phyloP scores from a whole-genome alignment of 2,888 invertebrate species.

The Ormyrus rosae region DNA sequence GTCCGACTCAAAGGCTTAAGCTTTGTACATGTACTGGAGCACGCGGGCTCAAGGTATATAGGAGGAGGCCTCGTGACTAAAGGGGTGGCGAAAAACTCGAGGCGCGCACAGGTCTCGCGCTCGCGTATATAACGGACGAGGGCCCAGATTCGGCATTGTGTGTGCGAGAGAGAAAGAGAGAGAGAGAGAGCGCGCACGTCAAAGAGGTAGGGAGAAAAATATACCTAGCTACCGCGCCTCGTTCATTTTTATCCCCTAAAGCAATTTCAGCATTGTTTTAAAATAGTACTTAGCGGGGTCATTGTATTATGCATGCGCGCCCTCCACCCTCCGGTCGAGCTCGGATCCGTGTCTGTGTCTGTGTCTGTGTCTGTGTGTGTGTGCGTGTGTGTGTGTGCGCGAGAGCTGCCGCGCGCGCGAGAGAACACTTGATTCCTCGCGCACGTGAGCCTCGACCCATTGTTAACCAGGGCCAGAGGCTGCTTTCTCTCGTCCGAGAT shows the following conservation, averaged over 20 bases:
- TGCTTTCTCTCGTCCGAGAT: slow-evolving; percentile 70
- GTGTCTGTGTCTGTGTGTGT: slow-evolving; percentile 28
- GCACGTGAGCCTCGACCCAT: slow-evolving; percentile 75
- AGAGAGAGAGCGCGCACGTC: slow-evolving; percentile 63
- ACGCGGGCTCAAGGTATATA: slow-evolving; percentile 42
- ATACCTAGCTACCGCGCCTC: slow-evolving; percentile 72
- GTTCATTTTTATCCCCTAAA: slow-evolving; percentile 76
- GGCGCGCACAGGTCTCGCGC: slow-evolving; percentile 22
- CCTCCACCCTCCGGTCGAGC: slow-evolving; percentile 65
- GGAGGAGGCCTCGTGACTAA: slow-evolving; percentile 55
- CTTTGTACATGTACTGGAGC: slow-evolving; percentile 68
- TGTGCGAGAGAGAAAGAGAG: slow-evolving; percentile 7
- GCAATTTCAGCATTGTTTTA: slow-evolving; percentile 77
- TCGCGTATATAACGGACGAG: slow-evolving; percentile 2
- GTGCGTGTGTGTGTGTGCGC: slow-evolving; percentile 39
- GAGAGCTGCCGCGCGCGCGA: slow-evolving; percentile 67
- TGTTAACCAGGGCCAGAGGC: slow-evolving; percentile 69
- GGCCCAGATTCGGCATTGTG: slow-evolving; percentile 26
- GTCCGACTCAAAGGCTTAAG: slow-evolving; percentile 74
- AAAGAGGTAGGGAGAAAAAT: slow-evolving; percentile 74
- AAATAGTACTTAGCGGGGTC: slow-evolving; percentile 77
- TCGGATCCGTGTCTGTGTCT: slow-evolving; percentile 23
- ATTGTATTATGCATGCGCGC: slow-evolving; percentile 76
- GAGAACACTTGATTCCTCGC: slow-evolving; percentile 76
- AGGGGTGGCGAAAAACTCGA: slow-evolving; percentile 57